phyloP scores from a whole-genome alignment of 2,888 invertebrate species.

The Dione juno region DNA sequence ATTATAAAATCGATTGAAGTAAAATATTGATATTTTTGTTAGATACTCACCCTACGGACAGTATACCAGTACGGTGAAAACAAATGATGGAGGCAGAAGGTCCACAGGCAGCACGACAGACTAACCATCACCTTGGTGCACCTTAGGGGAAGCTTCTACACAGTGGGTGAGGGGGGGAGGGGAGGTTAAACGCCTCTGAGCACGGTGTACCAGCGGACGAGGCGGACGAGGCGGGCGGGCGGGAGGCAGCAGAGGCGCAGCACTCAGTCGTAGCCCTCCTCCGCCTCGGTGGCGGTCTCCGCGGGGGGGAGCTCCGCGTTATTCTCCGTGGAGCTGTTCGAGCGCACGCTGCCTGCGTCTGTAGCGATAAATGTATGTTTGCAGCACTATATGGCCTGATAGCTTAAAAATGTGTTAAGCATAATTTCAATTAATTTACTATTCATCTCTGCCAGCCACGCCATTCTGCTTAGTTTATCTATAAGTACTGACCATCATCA shows the following conservation, averaged over 20 bases:
- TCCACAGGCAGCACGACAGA: too few relatives aligned
- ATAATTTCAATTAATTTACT: too few relatives aligned
- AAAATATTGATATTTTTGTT: not conserved
- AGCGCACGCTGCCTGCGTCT: constrained; percentile 25
- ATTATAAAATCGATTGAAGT: not conserved
- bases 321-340: constrained; percentile 16
- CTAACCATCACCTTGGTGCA: too few relatives aligned
- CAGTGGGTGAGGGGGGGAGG: not conserved
- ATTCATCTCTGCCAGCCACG: too few relatives aligned
- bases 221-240: not conserved
- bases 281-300: constrained; percentile 79
- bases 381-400: too few relatives aligned
- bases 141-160: too few relatives aligned
- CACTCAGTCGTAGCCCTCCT: constrained; percentile 62
- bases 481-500: constrained; percentile 15
- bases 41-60: not conserved
- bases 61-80: not conserved
- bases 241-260: constrained; percentile 14
- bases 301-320: constrained; percentile 61
- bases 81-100: not conserved
- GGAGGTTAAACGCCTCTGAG: not conserved
- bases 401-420: too few relatives aligned
- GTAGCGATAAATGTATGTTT: not conserved
- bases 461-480: too few relatives aligned
- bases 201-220: not conserved